Percentiles rank a stretch among this genome's conserved stretches.
These are phyloP conservation scores for Orientallactaga sibirica DNA, from an alignment of 2,797 vertebrate species.

Conservation along the genomic window DNA sequence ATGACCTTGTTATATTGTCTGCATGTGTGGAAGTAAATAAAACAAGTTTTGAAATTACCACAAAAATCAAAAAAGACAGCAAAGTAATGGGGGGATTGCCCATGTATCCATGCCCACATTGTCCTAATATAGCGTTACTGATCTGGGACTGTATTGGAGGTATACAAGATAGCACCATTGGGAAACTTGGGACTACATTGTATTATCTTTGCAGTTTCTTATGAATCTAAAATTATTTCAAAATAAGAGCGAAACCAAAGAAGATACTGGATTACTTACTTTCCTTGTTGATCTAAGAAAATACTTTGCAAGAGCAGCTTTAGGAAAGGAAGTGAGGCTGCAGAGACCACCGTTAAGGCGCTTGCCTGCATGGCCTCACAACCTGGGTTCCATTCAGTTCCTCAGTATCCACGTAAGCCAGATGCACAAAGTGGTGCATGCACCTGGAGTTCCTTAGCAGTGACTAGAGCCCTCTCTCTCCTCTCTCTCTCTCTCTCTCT, in stretches of 20 bases:
- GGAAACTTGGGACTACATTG: background rate
- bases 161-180: background rate
- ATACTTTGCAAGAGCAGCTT: no score
- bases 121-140: background rate
- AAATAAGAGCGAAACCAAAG: background rate
- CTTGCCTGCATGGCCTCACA: no score
- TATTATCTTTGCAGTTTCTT: background rate
- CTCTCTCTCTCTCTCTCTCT: no score
- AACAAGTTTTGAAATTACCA: background rate
- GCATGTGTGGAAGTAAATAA: background rate
- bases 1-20: no score
- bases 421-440: no score
- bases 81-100: background rate
- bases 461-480: no score
- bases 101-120: rapidly evolving
- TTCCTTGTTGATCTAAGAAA: no score
- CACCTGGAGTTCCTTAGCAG: no score
- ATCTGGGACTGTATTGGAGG: background rate
- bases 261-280: background rate
- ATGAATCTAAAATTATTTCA: background rate
- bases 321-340: no score
- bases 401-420: no score
- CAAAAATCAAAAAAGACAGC: background rate
- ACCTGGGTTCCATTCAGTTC: no score
- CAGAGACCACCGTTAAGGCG: no score